Evolutionary conservation across 2,797 vertebrate genomes (phyloP).

Genomic region (Serranus cabrilla): DNA sequence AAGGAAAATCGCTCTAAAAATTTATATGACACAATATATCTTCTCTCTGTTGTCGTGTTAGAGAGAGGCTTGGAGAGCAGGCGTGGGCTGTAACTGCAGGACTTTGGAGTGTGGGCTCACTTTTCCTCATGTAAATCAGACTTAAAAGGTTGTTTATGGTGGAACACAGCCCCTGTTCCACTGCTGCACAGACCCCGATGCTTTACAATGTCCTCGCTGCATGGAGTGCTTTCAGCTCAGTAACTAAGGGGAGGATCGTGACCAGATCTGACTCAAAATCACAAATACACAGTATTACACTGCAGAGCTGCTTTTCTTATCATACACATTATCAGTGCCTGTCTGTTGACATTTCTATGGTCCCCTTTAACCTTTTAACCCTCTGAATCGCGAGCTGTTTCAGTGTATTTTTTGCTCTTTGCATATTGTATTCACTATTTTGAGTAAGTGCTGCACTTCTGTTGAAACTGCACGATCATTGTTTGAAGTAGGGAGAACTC

Average conservation of each 20-base stretch:
- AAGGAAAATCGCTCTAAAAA: conserved; percentile 72
- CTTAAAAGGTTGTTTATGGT: conserved; percentile 61
- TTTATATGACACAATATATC: conserved; percentile 58
- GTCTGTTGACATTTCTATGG: neutral
- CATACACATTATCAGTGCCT: neutral
- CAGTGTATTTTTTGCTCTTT: too few species aligned
- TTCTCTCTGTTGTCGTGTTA: conserved; percentile 30
- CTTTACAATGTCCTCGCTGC: conserved; percentile 32
- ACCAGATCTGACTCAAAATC: conserved; percentile 31
- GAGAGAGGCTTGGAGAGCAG: conserved; percentile 33
- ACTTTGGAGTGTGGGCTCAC: conserved; percentile 34
- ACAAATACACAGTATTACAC: neutral
- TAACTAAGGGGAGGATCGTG: conserved; percentile 10
- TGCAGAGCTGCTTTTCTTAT: neutral
- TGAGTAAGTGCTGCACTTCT: too few species aligned
- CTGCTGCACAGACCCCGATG: conserved; percentile 35
- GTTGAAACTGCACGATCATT: too few species aligned
- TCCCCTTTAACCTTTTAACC: neutral
- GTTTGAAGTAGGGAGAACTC: too few species aligned
- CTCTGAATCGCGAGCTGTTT: neutral
- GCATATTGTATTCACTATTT: too few species aligned
- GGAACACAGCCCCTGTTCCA: conserved; percentile 54
- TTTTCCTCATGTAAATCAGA: conserved; percentile 63
- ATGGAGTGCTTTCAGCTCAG: conserved; percentile 31
- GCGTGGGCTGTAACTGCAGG: conserved; percentile 43